Evolutionary conservation across 2,888 invertebrate species (phyloP).

Genomic region (Ptycholaimellus sp.): DNA sequence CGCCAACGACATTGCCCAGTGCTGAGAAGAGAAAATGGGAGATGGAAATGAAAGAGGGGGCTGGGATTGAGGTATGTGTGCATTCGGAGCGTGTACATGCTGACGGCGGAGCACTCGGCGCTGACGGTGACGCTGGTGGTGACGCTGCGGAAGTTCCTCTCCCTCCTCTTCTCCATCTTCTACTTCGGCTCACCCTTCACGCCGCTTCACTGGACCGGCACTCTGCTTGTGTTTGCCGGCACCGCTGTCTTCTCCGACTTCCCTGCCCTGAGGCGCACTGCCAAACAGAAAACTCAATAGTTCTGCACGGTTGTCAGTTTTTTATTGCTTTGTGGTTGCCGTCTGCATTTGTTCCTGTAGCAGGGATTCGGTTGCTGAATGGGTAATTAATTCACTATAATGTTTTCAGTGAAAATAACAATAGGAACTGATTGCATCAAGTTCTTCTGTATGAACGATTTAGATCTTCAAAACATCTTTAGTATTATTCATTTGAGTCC

Average conservation of each 20-base stretch:
- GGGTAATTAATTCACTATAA: too few relatives aligned
- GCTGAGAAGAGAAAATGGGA: constrained; percentile 19
- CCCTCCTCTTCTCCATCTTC: constrained; percentile 66
- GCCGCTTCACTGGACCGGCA: constrained; percentile 64
- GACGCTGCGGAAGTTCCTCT: constrained; percentile 76
- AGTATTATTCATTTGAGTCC: too few relatives aligned
- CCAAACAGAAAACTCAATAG: too few relatives aligned
- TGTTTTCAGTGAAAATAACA: too few relatives aligned
- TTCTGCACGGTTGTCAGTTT: too few relatives aligned
- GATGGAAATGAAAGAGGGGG: not conserved
- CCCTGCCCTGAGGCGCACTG: too few relatives aligned
- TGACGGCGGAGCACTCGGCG: constrained; percentile 62
- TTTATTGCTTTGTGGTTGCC: too few relatives aligned
- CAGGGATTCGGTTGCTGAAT: too few relatives aligned
- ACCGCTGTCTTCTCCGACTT: constrained; percentile 69
- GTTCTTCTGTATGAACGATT: too few relatives aligned
- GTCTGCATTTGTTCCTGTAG: too few relatives aligned
- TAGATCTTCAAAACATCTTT: too few relatives aligned
- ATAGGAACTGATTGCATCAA: too few relatives aligned
- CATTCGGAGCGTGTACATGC: constrained; percentile 69
- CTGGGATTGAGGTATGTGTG: constrained; percentile 42
- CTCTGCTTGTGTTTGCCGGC: constrained; percentile 63
- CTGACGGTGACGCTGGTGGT: constrained; percentile 80
- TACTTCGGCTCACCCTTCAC: constrained; percentile 87
- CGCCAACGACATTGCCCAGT: constrained; percentile 66